A percentile compares a stretch with the other conserved stretches of the same genome.
Evolutionary conservation across 2,113 vertebrate species (phyloP).

Genomic region (Thunnus thynnus): DNA sequence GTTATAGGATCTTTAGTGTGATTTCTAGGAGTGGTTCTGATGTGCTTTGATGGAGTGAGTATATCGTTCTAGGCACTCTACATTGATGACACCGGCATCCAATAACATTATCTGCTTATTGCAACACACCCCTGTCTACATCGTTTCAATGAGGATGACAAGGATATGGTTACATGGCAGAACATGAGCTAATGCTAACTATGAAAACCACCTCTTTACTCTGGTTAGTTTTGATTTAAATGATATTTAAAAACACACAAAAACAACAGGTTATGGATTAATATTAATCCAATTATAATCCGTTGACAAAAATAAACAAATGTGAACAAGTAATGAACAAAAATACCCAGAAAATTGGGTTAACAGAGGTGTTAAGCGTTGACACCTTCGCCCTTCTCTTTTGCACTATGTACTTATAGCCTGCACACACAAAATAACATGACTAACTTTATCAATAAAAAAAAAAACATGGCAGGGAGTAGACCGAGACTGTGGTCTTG

Average conservation of each 20-base stretch:
- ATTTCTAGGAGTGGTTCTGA: not conserved
- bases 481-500: too few species aligned
- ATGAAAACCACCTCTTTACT: not conserved
- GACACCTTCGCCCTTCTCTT: not conserved
- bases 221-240: not conserved
- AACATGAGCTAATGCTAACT: slow-evolving; percentile 18
- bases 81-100: slow-evolving; percentile 9
- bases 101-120: slow-evolving; percentile 28
- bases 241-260: not conserved
- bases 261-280: too few species aligned
- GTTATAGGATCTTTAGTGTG: not conserved
- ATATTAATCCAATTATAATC: not conserved
- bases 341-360: not conserved
- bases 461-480: too few species aligned
- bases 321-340: not conserved
- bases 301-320: not conserved
- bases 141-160: slow-evolving; percentile 26
- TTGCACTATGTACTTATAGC: not conserved
- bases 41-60: not conserved
- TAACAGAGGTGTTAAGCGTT: not conserved
- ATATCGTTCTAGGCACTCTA: slow-evolving; percentile 1
- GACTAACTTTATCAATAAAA: not conserved
- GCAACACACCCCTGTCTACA: slow-evolving; percentile 11
- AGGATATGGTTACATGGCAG: slow-evolving; percentile 33
- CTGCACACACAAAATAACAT: not conserved